Base-by-base conservation (phyloP, 2,797 vertebrate genomes). In the Brachyalestes nurse region DNA sequence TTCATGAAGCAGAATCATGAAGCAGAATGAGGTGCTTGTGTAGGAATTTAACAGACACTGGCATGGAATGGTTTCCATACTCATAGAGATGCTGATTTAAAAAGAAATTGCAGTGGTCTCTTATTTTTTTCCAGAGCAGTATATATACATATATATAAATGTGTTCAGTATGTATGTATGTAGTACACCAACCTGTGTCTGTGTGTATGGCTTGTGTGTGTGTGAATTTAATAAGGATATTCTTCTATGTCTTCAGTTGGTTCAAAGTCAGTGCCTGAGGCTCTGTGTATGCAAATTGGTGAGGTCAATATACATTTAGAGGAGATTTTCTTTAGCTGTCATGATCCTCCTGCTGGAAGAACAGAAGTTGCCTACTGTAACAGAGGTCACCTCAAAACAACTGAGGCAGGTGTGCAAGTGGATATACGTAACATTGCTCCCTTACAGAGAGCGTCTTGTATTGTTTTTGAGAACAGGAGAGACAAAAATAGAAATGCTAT, bases 241-340 rank as follows among this genome's bases (percentile, higher is more conserved):
- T 40, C 13, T 34, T 47, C 38, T 23, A 13, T 45, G 8, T 55
- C 60, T 25, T 74, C 9, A 64, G 61, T 60, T 34, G 38, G 70
- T 21, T 73, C 53, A 76, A 65, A 49, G 62, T 67, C 62, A 77
- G 8, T 45, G 6, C 2, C 21, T 67, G 19, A 60, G 25, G n/a
- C n/a, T 62, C 5, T 47, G 23, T 73, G 19, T 14, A 40, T 70
- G 25, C 19, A 71, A 34, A 61, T 21, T 61, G 4, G 49, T 69
- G 14, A 62, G 40, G 2, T 49, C 12, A 64, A 53, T 14, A 7
- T 1, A 25, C 6, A 58, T 47, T 60, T 12, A 16, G 5, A 49
- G 40, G 1, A 60, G 12, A 4, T 17, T 58, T 23, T 77, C 17
- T 8, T 16, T 40, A 6, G 0, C 25, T 17, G 28, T 40, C 13